Conservation (phyloP, 2,797 vertebrate genomes). For the Chromobotia macracanthus region DNA sequence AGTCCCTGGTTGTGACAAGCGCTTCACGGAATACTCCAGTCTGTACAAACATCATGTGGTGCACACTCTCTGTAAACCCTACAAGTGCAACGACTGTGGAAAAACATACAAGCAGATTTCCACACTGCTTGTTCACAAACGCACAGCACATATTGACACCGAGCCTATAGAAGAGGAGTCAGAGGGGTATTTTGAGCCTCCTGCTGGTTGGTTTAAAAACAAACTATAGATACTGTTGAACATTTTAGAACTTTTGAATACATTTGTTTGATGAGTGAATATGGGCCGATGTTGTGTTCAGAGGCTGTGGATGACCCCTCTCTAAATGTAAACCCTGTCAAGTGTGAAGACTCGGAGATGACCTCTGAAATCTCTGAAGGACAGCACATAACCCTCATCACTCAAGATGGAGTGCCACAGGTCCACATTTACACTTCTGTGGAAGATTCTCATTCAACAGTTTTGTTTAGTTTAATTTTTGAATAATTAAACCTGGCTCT, state of each 20-base stretch:
- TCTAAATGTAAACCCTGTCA: conserved; percentile 82
- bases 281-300: conserved; percentile 46
- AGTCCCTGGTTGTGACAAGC: conserved; percentile 97
- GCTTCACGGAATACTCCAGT: conserved; percentile 99
- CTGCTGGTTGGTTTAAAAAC: conserved; percentile 87
- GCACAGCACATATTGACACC: conserved; percentile 95
- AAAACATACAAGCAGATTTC: conserved; percentile 99
- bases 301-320: conserved; percentile 91
- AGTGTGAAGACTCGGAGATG: conserved; percentile 87
- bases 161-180: conserved; percentile 98
- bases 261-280: neutral
- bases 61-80: conserved; percentile 98
- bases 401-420: conserved; percentile 92
- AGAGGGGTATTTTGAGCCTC: conserved; percentile 94
- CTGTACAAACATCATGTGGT: conserved; percentile 99
- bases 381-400: conserved; percentile 90
- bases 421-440: conserved; percentile 68
- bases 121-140: conserved; percentile 97
- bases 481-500: too few relatives aligned
- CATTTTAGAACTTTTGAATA: conserved; percentile 66
- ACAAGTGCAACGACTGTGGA: conserved; percentile 98
- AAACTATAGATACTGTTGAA: too few relatives aligned
- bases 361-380: conserved; percentile 81
- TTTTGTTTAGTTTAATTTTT: too few relatives aligned
- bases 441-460: too few relatives aligned